A percentile compares a stretch with the other conserved stretches of the same genome.
These are phyloP conservation scores for Manacus vitellinus DNA, from an alignment of 2,113 vertebrate species.

Conservation along the genomic window DNA sequence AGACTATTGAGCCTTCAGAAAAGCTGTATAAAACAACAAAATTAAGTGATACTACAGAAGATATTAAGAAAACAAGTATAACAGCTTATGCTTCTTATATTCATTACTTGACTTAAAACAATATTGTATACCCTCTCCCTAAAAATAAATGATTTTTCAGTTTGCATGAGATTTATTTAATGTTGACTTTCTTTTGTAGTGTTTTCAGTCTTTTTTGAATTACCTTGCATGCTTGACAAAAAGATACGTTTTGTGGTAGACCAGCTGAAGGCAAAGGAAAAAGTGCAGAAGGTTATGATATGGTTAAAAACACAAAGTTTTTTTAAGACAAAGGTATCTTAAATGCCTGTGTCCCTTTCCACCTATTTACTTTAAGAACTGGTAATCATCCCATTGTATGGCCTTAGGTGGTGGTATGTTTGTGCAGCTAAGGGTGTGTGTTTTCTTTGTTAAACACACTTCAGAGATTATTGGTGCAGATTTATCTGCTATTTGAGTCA, in stretches of 20 bases:
- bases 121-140: background rate
- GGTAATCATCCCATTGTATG: background rate
- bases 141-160: background rate
- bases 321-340: background rate
- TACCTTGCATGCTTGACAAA: background rate
- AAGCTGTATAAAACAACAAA: background rate
- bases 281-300: background rate
- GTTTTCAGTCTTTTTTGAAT: background rate
- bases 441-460: background rate
- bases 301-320: background rate
- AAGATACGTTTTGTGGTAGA: background rate
- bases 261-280: background rate
- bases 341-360: background rate
- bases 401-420: constrained; percentile 13
- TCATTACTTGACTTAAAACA: background rate
- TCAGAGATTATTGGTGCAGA: background rate
- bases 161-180: background rate
- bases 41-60: background rate
- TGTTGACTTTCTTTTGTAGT: background rate
- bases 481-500: background rate
- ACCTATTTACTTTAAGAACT: constrained; percentile 16
- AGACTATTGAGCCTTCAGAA: background rate
- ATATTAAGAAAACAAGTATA: background rate
- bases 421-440: constrained; percentile 16
- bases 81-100: background rate